A percentile compares a stretch with the other conserved stretches of the same genome.
Conservation (phyloP, 2,797 vertebrate species). For the Lagodon rhomboides region DNA sequence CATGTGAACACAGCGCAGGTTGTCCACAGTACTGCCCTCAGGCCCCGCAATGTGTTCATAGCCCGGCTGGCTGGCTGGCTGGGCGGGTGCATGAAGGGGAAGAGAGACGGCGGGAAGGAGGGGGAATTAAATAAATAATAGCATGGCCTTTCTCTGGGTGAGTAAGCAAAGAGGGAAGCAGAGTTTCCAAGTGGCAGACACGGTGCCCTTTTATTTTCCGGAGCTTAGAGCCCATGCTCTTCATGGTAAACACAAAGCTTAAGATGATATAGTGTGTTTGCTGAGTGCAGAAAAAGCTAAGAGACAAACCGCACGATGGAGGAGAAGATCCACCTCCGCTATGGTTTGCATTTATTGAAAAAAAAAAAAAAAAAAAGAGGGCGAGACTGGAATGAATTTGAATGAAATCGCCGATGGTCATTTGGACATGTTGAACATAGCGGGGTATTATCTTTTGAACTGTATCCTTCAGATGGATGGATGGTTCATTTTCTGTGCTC, state of each 20-base stretch:
- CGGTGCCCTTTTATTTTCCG: slow-evolving; percentile 77
- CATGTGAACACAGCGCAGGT: slow-evolving; percentile 87
- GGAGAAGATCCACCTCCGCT: slow-evolving; percentile 11
- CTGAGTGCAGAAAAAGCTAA: slow-evolving; percentile 36
- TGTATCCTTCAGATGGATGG: slow-evolving; percentile 52
- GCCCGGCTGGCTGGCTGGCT: slow-evolving; percentile 76
- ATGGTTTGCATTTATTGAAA: background rate
- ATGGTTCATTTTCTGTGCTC: slow-evolving; percentile 61
- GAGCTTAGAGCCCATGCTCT: slow-evolving; percentile 60
- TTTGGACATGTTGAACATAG: slow-evolving; percentile 46
- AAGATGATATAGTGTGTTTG: slow-evolving; percentile 54
- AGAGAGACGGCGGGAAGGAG: slow-evolving; percentile 52
- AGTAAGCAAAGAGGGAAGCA: slow-evolving; percentile 71
- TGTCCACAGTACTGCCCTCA: slow-evolving; percentile 86
- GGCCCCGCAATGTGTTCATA: slow-evolving; percentile 89
- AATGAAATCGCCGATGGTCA: slow-evolving; percentile 21
- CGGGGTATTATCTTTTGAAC: slow-evolving; percentile 35
- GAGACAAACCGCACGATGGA: slow-evolving; percentile 18
- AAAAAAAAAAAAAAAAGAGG: background rate
- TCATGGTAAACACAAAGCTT: slow-evolving; percentile 69
- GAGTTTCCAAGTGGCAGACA: slow-evolving; percentile 71
- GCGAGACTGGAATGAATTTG: background rate
- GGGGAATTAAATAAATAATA: slow-evolving; percentile 84
- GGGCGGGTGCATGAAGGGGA: slow-evolving; percentile 58
- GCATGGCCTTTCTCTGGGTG: slow-evolving; percentile 79